Percentiles rank a stretch among this genome's conserved stretches.
These are phyloP conservation scores for Saturnia japonica DNA, from an alignment of 2,888 invertebrate genomes.

Conservation along the genomic window DNA sequence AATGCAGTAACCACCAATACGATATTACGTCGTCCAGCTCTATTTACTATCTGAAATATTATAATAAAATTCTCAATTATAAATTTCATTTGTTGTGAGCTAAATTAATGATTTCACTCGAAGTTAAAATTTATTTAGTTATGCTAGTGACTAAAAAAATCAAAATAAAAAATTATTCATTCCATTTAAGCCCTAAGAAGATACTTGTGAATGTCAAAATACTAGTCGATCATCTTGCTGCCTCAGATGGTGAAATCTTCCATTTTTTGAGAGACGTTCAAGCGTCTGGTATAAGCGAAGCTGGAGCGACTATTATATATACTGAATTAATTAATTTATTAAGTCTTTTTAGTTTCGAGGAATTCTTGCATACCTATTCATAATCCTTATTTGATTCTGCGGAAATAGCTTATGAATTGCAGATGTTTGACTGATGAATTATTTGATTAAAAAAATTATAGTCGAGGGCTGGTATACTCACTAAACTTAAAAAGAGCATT, in stretches of 20 bases:
- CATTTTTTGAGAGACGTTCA: too few species aligned
- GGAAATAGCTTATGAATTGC: too few species aligned
- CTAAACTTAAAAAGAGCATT: conserved; percentile 63
- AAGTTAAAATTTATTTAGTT: background rate
- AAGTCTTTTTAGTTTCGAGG: too few species aligned
- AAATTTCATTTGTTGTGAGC: background rate
- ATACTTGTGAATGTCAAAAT: too few species aligned
- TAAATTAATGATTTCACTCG: too few species aligned
- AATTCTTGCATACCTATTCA: background rate
- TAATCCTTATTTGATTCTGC: background rate
- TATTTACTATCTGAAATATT: conserved; percentile 36
- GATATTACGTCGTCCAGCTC: conserved; percentile 79
- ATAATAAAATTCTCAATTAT: background rate
- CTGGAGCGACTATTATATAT: background rate
- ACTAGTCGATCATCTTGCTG: too few species aligned
- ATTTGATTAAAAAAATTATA: background rate
- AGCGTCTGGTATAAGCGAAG: background rate
- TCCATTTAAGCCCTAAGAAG: too few species aligned
- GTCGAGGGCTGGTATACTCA: conserved; percentile 45
- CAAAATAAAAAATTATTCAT: too few species aligned
- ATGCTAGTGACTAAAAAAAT: too few species aligned
- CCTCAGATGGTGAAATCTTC: too few species aligned
- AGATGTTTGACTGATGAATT: background rate
- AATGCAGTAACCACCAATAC: conserved; percentile 63
- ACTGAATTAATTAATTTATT: too few species aligned